Evolutionary conservation across 2,888 invertebrate genomes (phyloP), one percentile per base, ranked within the genome.

Genomic region (Drosophila algonquin): DNA sequence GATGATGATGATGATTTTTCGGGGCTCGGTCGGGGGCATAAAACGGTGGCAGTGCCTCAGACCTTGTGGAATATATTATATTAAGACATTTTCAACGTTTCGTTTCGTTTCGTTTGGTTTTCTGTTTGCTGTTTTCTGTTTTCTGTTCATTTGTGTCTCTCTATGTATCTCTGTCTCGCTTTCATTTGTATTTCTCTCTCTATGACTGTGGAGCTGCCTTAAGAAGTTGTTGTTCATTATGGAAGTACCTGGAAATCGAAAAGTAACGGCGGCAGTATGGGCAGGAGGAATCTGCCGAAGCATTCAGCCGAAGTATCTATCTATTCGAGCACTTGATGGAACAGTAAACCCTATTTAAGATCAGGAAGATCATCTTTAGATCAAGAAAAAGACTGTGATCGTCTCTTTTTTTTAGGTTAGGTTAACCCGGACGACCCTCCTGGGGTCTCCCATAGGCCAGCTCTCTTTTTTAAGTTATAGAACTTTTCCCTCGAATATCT

Each of bases 41-140:
- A 2, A 32, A 21, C 30, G 35, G 16, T 14, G 50, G 24, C 32
- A 58, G 6, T 40, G 14, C 5, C 64, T 54, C 21, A 73, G 73
- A 86, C 55, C 76, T 81, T 72, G 77, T 79, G 84, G 84, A 84
- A 84, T 84, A 84, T 81, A 89, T 84, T 84, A 84, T 81, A 89
- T 84, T 84, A 89, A 84, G 89, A 87, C 77, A 87, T 87, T 89
- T 77, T 44, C 73, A 63, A 55, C 46, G 40, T 51, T 55, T 63
- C 55, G 45, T 72, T 55, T 63, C 55, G 50, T 73, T 72, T 63
- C 54, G 54, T 45, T 14, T 18, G 0, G 18, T 18, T 18, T 18
- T 18, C 18, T 18, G 18, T 18, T 18, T 18, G 18, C 18, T 14
- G 40, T 1, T 40, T 40, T 40, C 14, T 14, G 40, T 40, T 62